Evolutionary conservation across 2,888 invertebrate species (phyloP).

Genomic region (Hyalella azteca): DNA sequence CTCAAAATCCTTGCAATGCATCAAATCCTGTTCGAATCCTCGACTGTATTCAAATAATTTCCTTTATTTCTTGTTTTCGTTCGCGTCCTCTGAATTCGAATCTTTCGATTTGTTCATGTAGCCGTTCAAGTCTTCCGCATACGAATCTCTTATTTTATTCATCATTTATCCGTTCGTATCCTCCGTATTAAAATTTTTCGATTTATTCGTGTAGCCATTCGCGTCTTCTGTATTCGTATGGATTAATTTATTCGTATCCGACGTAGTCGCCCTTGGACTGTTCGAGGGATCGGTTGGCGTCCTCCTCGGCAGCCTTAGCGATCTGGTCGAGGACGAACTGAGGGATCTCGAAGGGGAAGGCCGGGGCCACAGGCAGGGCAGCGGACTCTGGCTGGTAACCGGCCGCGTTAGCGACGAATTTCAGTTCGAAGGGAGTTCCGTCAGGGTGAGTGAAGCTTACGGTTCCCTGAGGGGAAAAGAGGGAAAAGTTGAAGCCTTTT

Average conservation of each 20-base stretch:
- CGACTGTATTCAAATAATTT: too few relatives aligned
- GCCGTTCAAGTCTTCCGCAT: too few relatives aligned
- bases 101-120: too few relatives aligned
- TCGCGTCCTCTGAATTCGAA: too few relatives aligned
- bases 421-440: conserved; percentile 30
- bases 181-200: neutral
- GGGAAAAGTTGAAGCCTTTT: neutral
- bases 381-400: conserved; percentile 31
- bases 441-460: conserved; percentile 30
- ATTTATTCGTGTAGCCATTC: neutral
- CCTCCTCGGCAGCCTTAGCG: conserved; percentile 41
- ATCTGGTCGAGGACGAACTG: conserved; percentile 44
- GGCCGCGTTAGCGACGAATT: conserved; percentile 25
- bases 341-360: conserved; percentile 41
- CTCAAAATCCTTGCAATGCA: too few relatives aligned
- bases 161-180: too few relatives aligned
- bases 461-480: neutral
- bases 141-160: neutral
- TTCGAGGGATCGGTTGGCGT: conserved; percentile 18
- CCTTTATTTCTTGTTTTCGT: too few relatives aligned
- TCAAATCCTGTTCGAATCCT: too few relatives aligned
- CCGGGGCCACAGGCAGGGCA: conserved; percentile 38
- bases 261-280: conserved; percentile 27
- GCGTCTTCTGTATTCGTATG: too few relatives aligned
- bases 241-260: neutral